A percentile compares a stretch with the other conserved stretches of the same genome.
These are phyloP conservation scores for Synanceia verrucosa DNA, from an alignment of 2,797 vertebrate species.

Conservation along the genomic window DNA sequence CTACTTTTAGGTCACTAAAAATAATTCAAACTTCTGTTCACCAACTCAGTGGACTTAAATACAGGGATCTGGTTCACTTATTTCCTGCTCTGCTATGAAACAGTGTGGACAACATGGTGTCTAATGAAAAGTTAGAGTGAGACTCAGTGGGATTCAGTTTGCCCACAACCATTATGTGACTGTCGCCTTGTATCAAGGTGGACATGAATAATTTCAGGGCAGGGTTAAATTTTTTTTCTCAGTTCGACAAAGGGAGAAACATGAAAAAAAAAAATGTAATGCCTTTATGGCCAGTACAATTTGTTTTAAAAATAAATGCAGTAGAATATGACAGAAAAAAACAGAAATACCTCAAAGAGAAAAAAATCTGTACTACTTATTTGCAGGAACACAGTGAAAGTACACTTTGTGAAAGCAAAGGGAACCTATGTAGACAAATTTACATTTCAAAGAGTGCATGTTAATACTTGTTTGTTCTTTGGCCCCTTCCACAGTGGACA, in stretches of 20 bases:
- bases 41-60: background rate
- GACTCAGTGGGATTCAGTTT: slow-evolving; percentile 34
- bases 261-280: slow-evolving; percentile 1
- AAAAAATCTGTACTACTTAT: background rate
- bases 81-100: slow-evolving; percentile 22
- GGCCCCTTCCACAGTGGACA: background rate
- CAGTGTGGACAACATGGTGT: slow-evolving; percentile 34
- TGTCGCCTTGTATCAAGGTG: slow-evolving; percentile 37
- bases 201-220: slow-evolving; percentile 31
- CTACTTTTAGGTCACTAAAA: slow-evolving; percentile 2
- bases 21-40: background rate
- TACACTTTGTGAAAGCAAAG: background rate
- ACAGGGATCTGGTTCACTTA: slow-evolving; percentile 11
- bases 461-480: background rate
- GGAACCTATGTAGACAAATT: background rate
- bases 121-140: slow-evolving; percentile 33
- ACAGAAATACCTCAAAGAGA: background rate
- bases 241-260: background rate
- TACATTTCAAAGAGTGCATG: background rate
- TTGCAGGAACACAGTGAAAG: background rate
- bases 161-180: slow-evolving; percentile 35
- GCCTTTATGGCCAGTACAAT: background rate
- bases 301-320: background rate
- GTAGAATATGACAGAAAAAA: background rate
- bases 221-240: slow-evolving; percentile 2